A percentile compares a stretch with the other conserved stretches of the same genome.
Conservation (phyloP, 2,113 vertebrate genomes). For the Neodontobutis hainanensis region DNA sequence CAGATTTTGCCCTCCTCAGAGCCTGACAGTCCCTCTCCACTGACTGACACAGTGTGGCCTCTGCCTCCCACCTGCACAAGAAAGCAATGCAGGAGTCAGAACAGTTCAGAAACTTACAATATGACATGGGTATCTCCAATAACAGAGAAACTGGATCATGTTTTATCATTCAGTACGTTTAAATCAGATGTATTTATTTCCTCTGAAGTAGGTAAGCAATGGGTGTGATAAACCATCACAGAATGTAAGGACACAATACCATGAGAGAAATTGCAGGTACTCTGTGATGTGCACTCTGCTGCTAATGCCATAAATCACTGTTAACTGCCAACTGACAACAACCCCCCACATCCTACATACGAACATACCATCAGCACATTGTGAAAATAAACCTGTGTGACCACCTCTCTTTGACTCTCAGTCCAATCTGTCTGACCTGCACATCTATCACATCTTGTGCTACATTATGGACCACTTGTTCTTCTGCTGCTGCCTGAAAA, state of each 20-base stretch:
- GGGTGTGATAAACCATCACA: background rate
- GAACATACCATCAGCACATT: conserved; percentile 52
- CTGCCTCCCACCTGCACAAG: conserved; percentile 82
- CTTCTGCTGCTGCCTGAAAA: conserved; percentile 23
- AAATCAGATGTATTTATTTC: too few species aligned
- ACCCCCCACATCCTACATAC: conserved; percentile 22
- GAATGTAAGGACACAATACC: conserved; percentile 4
- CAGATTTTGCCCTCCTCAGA: conserved; percentile 83
- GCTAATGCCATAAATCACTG: conserved; percentile 39
- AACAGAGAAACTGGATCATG: background rate
- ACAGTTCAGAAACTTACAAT: background rate
- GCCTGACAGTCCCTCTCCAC: conserved; percentile 88
- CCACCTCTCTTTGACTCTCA: conserved; percentile 10
- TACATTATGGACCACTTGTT: background rate
- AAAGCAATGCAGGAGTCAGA: rapidly evolving
- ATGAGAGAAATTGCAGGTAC: conserved; percentile 1
- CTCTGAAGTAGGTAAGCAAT: too few species aligned
- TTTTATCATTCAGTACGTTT: background rate
- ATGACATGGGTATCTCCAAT: background rate
- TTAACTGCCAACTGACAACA: conserved; percentile 12
- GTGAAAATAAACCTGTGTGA: conserved; percentile 50
- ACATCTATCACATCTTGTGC: conserved; percentile 35
- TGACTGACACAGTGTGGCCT: conserved; percentile 82
- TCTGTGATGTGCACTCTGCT: conserved; percentile 15
- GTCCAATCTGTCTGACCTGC: conserved; percentile 27